Percentiles rank a stretch among this genome's conserved stretches.
phyloP scores from a whole-genome alignment of 2,888 invertebrate genomes.

The Xylota segnis region DNA sequence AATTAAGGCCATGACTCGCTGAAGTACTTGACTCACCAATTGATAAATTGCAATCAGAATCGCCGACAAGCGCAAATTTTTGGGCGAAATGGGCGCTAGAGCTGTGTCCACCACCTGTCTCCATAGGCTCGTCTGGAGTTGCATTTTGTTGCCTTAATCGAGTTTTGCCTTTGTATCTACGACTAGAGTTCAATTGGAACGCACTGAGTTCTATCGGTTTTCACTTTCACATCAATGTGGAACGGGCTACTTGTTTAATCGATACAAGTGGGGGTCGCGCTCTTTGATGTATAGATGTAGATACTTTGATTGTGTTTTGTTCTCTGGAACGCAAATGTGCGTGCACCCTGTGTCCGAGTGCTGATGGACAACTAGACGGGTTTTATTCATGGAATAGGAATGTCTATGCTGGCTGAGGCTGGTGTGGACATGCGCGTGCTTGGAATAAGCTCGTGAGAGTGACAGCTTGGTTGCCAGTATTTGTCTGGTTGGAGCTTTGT shows the following conservation, averaged over 20 bases:
- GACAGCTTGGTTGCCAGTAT: conserved; percentile 45
- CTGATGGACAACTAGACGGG: conserved; percentile 57
- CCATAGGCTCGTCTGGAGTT: conserved; percentile 71
- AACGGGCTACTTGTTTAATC: conserved; percentile 67
- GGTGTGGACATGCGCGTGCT: conserved; percentile 41
- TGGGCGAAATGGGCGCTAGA: conserved; percentile 82
- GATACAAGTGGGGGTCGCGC: conserved; percentile 57
- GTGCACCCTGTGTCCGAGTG: conserved; percentile 48
- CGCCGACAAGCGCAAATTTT: conserved; percentile 83
- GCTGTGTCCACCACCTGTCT: conserved; percentile 79
- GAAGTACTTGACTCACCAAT: conserved; percentile 81
- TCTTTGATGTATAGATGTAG: conserved; percentile 49
- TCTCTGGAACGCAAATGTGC: neutral
- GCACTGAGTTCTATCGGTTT: conserved; percentile 47
- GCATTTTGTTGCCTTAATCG: conserved; percentile 67
- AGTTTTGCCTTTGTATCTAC: conserved; percentile 11
- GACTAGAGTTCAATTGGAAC: conserved; percentile 17
- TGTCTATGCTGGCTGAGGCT: conserved; percentile 15
- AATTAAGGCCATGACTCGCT: conserved; percentile 47
- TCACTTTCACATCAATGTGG: conserved; percentile 68
- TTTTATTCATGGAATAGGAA: conserved; percentile 13
- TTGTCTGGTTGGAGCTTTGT: conserved; percentile 54
- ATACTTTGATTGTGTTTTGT: conserved; percentile 49
- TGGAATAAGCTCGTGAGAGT: conserved; percentile 45
- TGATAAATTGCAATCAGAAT: conserved; percentile 83